Conservation (phyloP, 1,140 invertebrate species). For the Achatina immaculata region DNA sequence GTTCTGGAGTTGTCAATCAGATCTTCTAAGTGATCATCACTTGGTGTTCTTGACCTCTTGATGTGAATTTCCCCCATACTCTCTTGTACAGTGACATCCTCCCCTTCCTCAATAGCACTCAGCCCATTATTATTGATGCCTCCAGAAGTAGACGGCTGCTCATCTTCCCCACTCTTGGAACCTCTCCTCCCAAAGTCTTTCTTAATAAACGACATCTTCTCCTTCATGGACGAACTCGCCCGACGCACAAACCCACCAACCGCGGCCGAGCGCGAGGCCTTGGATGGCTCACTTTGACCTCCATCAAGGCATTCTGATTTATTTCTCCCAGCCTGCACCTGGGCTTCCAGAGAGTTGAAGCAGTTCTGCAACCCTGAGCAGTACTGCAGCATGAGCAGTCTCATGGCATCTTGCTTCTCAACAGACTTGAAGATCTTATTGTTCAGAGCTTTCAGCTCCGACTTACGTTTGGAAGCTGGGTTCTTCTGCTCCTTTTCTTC, state of each 20-base stretch:
- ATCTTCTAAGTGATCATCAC: neutral
- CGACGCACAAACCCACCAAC: constrained; percentile 27
- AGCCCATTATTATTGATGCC: constrained; percentile 5
- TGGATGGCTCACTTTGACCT: neutral
- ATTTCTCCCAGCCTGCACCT: neutral
- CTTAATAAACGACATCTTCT: constrained; percentile 34
- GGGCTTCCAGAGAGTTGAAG: constrained; percentile 54
- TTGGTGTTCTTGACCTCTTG: too few species aligned
- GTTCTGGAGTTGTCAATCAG: neutral
- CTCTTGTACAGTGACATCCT: neutral
- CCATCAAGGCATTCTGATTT: neutral
- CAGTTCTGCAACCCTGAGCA: constrained; percentile 84
- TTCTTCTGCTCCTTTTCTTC: neutral
- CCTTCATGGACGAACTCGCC: constrained; percentile 27
- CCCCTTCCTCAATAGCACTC: neutral
- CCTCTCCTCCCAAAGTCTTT: constrained; percentile 32
- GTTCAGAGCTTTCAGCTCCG: constrained; percentile 45
- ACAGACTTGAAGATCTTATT: constrained; percentile 78
- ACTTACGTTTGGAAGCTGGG: neutral
- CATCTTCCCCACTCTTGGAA: neutral
- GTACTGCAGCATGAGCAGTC: constrained; percentile 86
- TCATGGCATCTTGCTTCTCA: constrained; percentile 83
- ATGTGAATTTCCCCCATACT: neutral
- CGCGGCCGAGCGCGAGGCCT: neutral
- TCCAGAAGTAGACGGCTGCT: neutral